Conservation (phyloP, 2,113 vertebrate genomes). For the Zosterops hypoxanthus region DNA sequence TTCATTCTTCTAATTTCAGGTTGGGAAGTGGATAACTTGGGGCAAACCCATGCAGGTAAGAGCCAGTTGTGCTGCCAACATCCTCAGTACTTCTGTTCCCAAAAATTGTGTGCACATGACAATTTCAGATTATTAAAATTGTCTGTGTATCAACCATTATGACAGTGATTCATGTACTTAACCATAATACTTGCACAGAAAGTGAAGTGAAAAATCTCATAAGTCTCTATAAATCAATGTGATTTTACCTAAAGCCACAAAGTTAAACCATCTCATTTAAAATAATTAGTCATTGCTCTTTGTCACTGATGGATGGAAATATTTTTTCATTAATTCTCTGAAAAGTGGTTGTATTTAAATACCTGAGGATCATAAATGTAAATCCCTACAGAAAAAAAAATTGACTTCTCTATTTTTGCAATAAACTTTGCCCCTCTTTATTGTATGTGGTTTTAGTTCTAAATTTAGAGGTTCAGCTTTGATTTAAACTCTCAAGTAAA, state of each 20-base stretch:
- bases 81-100: fast-evolving
- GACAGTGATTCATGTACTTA: background rate
- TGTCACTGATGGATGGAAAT: background rate
- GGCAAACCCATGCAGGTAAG: constrained; percentile 68
- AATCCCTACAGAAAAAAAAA: background rate
- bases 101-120: fast-evolving
- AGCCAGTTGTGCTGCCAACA: fast-evolving
- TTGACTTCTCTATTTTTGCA: background rate
- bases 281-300: background rate
- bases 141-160: background rate
- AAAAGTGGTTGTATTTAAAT: background rate
- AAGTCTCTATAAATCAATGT: background rate
- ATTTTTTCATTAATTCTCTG: background rate
- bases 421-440: background rate
- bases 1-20: constrained; percentile 52
- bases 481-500: constrained; percentile 1
- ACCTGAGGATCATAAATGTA: background rate
- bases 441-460: fast-evolving
- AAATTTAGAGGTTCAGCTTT: background rate
- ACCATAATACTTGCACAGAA: background rate
- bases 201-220: background rate
- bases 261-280: background rate
- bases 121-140: background rate
- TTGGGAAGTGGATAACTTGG: constrained; percentile 73
- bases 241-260: background rate